Base-by-base conservation (phyloP, 2,888 invertebrate genomes). In the Elysia crispata region DNA sequence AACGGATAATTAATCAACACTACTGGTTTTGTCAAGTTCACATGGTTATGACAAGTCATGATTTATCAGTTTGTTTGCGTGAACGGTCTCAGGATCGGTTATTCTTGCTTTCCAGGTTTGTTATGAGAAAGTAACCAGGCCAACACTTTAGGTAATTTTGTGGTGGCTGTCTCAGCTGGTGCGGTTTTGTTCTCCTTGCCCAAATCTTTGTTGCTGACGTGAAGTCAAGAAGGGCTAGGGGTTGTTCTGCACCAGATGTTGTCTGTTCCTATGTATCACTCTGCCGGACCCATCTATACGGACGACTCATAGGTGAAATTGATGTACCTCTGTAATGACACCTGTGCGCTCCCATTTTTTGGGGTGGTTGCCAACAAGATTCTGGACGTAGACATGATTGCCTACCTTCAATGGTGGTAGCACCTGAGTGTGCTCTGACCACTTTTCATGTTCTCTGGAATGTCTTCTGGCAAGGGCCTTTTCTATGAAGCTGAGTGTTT, bases 311-410 rank as follows among this genome's bases (percentile, higher is more conserved):
- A 60, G 49, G 25, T 70, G 54, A 41, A 75, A 75, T 60, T 75
- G 75, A 18, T 62, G 60, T n/a, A 60, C 86, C 49, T 86, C 86
- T 18, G 85, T 79, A n/a, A 86, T 79, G 11, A 69, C 20, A 0
- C 85, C 86, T 3, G 86, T 87, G 76, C 85, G 85, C 81, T 86
- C 87, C 87, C 87, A 87, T 80, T 86, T 86, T 0, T 28, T 69
- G 13, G 87, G 85, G 67, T 86, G 77, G 1, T 77, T 80, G 13
- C 85, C 86, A 28, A 67, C 80, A 69, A 87, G 86, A 66, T 87
- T 86, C 28, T 76, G 76, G 28, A 76, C 54, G 54, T 64, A 64
- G 8, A 76, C 76, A 20, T 28, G 30, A 31, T 76, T 67, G n/a
- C 76, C 76, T 18, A 76, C 67, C 23, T 23, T 25, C 18, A 74